Conservation (phyloP, 2,888 invertebrate genomes). For the Dicranocentrus wangi region DNA sequence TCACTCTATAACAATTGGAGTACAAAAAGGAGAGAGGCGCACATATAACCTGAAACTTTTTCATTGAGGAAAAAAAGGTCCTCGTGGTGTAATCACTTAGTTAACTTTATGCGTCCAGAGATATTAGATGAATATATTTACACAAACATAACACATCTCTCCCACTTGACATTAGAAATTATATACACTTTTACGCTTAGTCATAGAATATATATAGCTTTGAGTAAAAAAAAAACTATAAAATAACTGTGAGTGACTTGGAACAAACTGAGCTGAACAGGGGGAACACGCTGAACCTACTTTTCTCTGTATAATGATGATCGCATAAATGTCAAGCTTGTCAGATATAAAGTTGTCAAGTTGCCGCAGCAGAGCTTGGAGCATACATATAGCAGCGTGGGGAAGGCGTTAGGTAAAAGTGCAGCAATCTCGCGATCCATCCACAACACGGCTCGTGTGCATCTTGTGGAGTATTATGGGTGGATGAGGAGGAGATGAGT, state of each 20-base stretch:
- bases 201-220: conserved; percentile 24
- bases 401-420: conserved; percentile 24
- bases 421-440: background rate
- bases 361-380: conserved; percentile 48
- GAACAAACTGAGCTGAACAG: conserved; percentile 58
- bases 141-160: no score
- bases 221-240: conserved; percentile 56
- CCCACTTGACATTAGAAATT: no score
- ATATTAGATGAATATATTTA: conserved; percentile 26
- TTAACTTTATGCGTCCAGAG: conserved; percentile 37
- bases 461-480: no score
- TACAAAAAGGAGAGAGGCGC: no score
- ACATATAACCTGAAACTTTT: no score
- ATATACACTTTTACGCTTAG: no score
- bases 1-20: no score
- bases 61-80: no score
- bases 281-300: conserved; percentile 58
- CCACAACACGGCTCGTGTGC: background rate
- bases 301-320: conserved; percentile 61
- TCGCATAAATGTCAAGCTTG: conserved; percentile 67
- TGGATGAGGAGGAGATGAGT: background rate
- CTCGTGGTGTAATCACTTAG: no score
- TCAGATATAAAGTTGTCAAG: conserved; percentile 67
- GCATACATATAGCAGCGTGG: no score
- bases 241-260: conserved; percentile 60